Base-by-base conservation (phyloP, 1,140 invertebrate species). In the Achatina immaculata region DNA sequence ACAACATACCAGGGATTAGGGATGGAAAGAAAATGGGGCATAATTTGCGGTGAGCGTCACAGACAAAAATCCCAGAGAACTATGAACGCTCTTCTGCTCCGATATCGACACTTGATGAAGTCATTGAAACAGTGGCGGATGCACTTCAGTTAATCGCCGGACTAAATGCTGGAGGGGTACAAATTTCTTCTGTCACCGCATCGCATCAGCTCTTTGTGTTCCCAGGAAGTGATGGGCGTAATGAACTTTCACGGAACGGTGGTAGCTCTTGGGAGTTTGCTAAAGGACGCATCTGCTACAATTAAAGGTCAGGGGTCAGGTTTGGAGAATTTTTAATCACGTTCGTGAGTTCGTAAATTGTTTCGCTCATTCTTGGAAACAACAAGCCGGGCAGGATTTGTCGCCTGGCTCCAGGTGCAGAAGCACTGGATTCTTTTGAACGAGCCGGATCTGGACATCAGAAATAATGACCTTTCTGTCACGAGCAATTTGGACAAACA, bases 231-330 rank as follows among this genome's bases (percentile, higher is more conserved):
- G 21, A 71, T 40, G 68, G 68, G 68, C 68, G 68, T 71, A 45
- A 71, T 71, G 68, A 71, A 21, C 11, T 71, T 71, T 71, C 38
- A 71, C 68, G 42, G 38, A 31, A 62, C 58, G 28, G 11, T 62
- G 72, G 42, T 51, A 42, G 72, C 45, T 42, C 24, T 36, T 48
- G 72, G 45, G 21, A 34, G 45, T 19, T 36, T n/a, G 72, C 42
- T 74, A 74, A 74, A 40, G 43, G 55, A 36, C 74, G 58, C 74
- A 76, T 76, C 74, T 76, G 74, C 43, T 76, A 76, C 74, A 76
- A 76, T 76, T 76, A 48, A 62, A 76, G 74, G 48, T 76, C 74
- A 76, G 55, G 51, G 74, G 74, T 76, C 74, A 76, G 55, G 28
- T 58, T 76, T 76, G 34, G 55, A 65, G 28, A 40, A 24, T 76